Evolutionary conservation across 2,797 vertebrate species (phyloP).

Genomic region (Leptodactylus fallax): DNA sequence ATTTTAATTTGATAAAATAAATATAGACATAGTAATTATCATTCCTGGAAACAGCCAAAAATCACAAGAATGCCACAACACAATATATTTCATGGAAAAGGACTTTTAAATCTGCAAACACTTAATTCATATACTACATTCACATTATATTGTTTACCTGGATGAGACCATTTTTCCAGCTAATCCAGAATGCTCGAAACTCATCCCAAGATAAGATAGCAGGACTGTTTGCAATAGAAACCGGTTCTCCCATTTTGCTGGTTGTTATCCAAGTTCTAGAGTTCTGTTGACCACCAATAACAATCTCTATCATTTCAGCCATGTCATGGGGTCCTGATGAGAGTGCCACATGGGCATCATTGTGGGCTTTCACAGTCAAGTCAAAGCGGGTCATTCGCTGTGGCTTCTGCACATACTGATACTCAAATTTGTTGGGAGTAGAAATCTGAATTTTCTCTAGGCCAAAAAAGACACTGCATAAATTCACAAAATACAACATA

Average conservation of each 20-base stretch:
- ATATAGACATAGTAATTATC: neutral
- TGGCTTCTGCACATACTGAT: constrained; percentile 91
- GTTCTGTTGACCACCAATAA: constrained; percentile 90
- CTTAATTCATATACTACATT: neutral
- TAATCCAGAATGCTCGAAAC: constrained; percentile 94
- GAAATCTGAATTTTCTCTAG: constrained; percentile 96
- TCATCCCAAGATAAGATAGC: constrained; percentile 93
- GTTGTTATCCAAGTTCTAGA: constrained; percentile 87
- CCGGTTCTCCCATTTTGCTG: constrained; percentile 88
- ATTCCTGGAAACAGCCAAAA: neutral
- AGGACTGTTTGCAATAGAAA: constrained; percentile 81
- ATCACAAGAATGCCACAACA: neutral
- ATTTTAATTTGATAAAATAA: neutral
- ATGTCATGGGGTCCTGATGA: constrained; percentile 88
- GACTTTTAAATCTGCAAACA: neutral
- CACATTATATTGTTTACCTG: constrained; percentile 76
- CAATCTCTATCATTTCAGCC: constrained; percentile 88
- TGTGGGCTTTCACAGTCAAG: constrained; percentile 89
- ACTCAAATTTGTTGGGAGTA: constrained; percentile 94
- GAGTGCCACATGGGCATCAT: constrained; percentile 87
- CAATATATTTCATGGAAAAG: neutral
- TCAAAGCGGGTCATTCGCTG: constrained; percentile 83
- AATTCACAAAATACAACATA: constrained; percentile 39
- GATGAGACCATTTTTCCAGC: constrained; percentile 84
- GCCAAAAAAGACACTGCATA: constrained; percentile 64